phyloP scores from a whole-genome alignment of 2,797 vertebrate genomes.

The Lycodopsis pacificus region DNA sequence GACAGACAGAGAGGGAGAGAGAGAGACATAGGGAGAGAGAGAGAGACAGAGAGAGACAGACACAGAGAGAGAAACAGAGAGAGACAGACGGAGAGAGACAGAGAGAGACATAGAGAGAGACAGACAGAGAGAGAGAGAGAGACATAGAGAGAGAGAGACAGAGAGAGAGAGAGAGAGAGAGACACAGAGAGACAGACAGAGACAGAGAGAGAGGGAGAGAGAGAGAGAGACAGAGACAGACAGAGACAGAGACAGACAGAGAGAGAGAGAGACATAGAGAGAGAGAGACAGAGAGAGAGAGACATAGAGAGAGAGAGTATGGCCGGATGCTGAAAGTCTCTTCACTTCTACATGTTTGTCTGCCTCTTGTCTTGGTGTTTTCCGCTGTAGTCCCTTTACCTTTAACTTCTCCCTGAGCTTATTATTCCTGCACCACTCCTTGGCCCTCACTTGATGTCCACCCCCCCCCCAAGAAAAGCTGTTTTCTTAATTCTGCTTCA shows the following conservation, averaged over 20 bases:
- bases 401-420: constrained; percentile 34
- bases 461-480: not conserved
- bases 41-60: too few relatives aligned
- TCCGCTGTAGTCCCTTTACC: constrained; percentile 40
- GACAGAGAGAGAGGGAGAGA: not conserved
- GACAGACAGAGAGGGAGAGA: too few relatives aligned
- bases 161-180: too few relatives aligned
- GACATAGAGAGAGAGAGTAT: constrained; percentile 16
- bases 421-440: constrained; percentile 23
- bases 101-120: too few relatives aligned
- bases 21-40: too few relatives aligned
- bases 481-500: not conserved
- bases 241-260: not conserved
- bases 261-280: constrained; percentile 2
- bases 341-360: constrained; percentile 48
- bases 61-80: too few relatives aligned
- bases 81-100: too few relatives aligned
- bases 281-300: too few relatives aligned
- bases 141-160: too few relatives aligned
- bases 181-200: constrained; percentile 1
- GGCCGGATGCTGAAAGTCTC: constrained; percentile 53
- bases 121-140: too few relatives aligned
- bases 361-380: constrained; percentile 45
- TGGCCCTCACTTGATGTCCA: constrained; percentile 30
- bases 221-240: not conserved